A percentile compares a stretch with the other conserved stretches of the same genome.
Evolutionary conservation across 2,113 vertebrate genomes (phyloP).

Genomic region (Odobenus rosmarus): DNA sequence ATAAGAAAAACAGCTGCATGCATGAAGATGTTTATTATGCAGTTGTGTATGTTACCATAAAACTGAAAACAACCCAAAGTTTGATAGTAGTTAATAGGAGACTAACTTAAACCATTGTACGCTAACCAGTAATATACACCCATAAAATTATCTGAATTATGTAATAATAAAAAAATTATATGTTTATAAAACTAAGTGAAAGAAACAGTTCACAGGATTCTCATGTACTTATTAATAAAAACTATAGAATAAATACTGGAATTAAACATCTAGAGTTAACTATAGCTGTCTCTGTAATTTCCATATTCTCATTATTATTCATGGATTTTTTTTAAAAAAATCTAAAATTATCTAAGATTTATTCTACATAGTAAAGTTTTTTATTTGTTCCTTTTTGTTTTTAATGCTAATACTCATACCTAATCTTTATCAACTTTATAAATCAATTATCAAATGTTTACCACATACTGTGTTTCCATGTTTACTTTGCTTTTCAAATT

Average conservation of each 20-base stretch:
- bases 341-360: neutral
- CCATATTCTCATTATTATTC: neutral
- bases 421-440: constrained; percentile 26
- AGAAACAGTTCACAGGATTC: neutral
- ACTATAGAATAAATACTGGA: neutral
- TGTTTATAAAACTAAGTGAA: neutral
- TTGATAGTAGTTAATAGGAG: neutral
- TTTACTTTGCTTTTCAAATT: constrained; percentile 43
- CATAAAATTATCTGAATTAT: constrained; percentile 4
- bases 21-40: neutral
- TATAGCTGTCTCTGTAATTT: neutral
- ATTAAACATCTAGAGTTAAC: neutral
- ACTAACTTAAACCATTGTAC: neutral
- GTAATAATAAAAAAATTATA: neutral
- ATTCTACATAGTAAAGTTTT: neutral
- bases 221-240: neutral
- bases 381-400: neutral
- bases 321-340: neutral
- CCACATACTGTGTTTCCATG: neutral
- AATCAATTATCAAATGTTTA: neutral
- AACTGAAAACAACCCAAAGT: neutral
- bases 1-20: neutral
- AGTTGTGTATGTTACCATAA: constrained; percentile 38
- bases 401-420: constrained; percentile 1
- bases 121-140: neutral